A percentile compares a stretch with the other conserved stretches of the same genome.
These are phyloP conservation scores for Centropus bengalensis DNA, from an alignment of 2,113 vertebrate genomes.

Conservation along the genomic window DNA sequence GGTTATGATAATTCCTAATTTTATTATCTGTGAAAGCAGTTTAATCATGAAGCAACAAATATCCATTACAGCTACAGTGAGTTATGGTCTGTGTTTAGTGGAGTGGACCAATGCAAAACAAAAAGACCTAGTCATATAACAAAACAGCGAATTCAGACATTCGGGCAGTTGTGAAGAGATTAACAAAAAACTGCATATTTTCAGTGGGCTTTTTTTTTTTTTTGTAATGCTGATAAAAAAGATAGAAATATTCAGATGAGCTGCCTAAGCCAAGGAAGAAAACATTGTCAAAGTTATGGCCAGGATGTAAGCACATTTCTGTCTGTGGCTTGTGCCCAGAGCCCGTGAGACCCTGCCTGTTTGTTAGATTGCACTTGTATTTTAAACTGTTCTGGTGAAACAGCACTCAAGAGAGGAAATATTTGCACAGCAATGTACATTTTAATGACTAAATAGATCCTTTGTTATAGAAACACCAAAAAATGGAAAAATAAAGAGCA, in stretches of 20 bases:
- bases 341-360: neutral
- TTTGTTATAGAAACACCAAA: conserved; percentile 39
- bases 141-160: neutral
- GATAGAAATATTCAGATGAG: neutral
- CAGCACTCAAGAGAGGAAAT: neutral
- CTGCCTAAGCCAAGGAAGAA: neutral
- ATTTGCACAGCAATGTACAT: neutral
- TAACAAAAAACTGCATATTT: neutral
- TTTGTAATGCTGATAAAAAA: neutral
- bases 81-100: neutral
- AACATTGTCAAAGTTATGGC: neutral
- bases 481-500: conserved; percentile 31
- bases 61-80: neutral
- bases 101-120: neutral
- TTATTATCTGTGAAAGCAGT: neutral
- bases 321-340: neutral
- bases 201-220: neutral
- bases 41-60: neutral
- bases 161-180: neutral
- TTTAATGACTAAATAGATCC: neutral
- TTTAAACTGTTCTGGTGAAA: neutral
- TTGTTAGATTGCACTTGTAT: neutral
- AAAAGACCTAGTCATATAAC: neutral
- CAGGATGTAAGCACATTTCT: neutral
- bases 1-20: neutral